Evolutionary conservation across 2,113 vertebrate species (phyloP), one percentile per base, ranked within the genome.

Genomic region (Passer montanus): DNA sequence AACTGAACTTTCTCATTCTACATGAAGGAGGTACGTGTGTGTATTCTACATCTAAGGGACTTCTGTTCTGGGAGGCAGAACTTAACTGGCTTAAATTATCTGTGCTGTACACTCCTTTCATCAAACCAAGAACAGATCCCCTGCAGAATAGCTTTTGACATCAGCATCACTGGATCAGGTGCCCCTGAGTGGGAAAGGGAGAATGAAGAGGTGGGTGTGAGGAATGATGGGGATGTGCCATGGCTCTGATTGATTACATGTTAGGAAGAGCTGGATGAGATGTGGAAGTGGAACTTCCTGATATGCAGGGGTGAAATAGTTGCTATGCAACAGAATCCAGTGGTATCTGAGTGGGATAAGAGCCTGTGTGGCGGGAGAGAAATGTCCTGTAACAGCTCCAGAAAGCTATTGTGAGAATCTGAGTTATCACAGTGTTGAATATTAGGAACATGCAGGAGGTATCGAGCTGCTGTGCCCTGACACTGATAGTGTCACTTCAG

Each of bases 201-300:
- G 82, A 86, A 85, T 88, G 72, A 35, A 77, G 63, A 55, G 27
- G 59, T n/a, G 62, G 43, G 27, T 44, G 56, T 62, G 22, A 90
- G 80, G 56, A 37, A 70, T 24, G 72, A 44, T 37, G 73, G 26
- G 68, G n/a, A 21, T 53, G 72, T 83, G 35, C 41, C 35, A 13
- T 64, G 52, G 87, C 64, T 95, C 75, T 70, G 43, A n/a, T 95
- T 70, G 43, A n/a, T 95, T 83, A 70, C 90, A 63, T 1, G 1
- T 46, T 70, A 49, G 63, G 31, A 83, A 66, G 70, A 85, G 4
- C 35, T 58, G 50, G 55, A 21, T 60, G 64, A 83, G 58, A 43
- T 44, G 59, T 63, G 78, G 91, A 93, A 92, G 39, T 94, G 46
- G 33, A 62, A 43, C 82, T 94, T 95, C 81, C 92, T 90, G 72